Conservation (phyloP, 2,113 vertebrate genomes). For the Cyprinodon tularosa region DNA sequence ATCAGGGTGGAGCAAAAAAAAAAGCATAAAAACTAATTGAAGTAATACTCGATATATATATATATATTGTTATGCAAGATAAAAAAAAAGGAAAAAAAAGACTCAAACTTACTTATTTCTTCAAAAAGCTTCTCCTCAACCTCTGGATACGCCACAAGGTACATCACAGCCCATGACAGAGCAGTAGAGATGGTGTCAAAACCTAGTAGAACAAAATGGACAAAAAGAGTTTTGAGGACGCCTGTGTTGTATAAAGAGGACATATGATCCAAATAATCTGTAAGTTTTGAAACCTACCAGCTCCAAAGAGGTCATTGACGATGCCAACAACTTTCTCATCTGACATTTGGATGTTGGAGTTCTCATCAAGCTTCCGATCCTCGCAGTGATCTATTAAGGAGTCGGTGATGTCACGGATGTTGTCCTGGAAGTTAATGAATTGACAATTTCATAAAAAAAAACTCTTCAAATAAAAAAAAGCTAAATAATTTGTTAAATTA, state of each 20-base stretch:
- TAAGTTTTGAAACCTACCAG: slow-evolving; percentile 82
- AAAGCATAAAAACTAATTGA: background rate
- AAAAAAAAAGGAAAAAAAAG: background rate
- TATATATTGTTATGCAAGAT: background rate
- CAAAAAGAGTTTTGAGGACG: slow-evolving; percentile 10
- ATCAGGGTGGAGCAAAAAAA: background rate
- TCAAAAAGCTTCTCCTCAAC: slow-evolving; percentile 87
- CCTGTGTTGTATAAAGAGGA: background rate
- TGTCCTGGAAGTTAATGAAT: slow-evolving; percentile 73
- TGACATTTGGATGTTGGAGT: slow-evolving; percentile 76
- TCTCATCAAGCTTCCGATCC: slow-evolving; percentile 82
- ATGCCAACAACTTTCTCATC: slow-evolving; percentile 84
- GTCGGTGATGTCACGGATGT: slow-evolving; percentile 92
- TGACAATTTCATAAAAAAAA: background rate
- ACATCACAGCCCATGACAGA: slow-evolving; percentile 90
- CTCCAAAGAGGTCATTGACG: slow-evolving; percentile 92
- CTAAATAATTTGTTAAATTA: background rate
- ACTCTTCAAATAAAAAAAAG: background rate
- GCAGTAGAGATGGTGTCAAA: slow-evolving; percentile 91
- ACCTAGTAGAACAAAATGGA: slow-evolving; percentile 72
- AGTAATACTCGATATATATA: no score
- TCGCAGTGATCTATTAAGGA: slow-evolving; percentile 91
- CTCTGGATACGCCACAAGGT: slow-evolving; percentile 82
- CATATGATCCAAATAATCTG: background rate
- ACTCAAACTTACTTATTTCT: slow-evolving; percentile 85